A percentile compares a stretch with the other conserved stretches of the same genome.
Evolutionary conservation across 1,140 invertebrate species (phyloP).

Genomic region (Hirudo medicinalis): DNA sequence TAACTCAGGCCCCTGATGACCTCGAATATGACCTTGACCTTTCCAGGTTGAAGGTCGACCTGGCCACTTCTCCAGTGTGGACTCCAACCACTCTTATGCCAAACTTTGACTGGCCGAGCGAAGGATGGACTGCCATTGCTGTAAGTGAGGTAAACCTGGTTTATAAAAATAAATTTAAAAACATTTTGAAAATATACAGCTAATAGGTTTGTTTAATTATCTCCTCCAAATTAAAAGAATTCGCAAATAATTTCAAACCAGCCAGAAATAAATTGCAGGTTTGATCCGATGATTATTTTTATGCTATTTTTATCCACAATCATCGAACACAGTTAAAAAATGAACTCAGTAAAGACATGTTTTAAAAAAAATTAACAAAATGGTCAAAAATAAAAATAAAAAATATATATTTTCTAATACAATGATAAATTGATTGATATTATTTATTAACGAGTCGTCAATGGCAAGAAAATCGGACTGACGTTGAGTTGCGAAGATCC

Average conservation of each 20-base stretch:
- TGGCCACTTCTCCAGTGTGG: background rate
- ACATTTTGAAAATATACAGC: background rate
- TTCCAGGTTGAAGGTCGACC: background rate
- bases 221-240: no score
- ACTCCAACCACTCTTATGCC: background rate
- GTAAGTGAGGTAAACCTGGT: conserved; percentile 1
- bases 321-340: no score
- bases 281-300: background rate
- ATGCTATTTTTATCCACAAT: no score
- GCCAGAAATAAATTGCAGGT: background rate
- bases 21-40: conserved; percentile 5
- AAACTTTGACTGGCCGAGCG: background rate
- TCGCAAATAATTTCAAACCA: background rate
- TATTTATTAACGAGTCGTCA: background rate
- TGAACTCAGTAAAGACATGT: background rate
- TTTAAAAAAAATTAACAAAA: conserved; percentile 5
- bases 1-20: background rate
- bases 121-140: background rate
- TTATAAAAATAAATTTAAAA: background rate
- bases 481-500: background rate
- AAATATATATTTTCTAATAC: background rate
- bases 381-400: background rate
- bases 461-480: no score
- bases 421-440: background rate
- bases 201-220: no score